Base-by-base conservation (phyloP, 2,888 invertebrate genomes). In the Theodoxus fluviatilis region DNA sequence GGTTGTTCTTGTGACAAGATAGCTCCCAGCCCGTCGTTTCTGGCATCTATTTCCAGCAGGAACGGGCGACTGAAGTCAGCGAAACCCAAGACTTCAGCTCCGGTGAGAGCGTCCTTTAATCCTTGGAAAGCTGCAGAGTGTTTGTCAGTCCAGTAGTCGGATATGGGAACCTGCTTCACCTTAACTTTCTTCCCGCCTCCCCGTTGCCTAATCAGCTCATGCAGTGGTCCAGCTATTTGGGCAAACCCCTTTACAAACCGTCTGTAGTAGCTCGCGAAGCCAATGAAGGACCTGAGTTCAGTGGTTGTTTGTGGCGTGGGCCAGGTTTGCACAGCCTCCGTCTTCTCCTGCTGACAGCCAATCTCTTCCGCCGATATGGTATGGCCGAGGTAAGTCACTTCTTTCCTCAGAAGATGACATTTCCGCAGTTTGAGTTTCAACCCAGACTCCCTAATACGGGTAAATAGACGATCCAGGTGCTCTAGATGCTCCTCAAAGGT, bases 311-410 rank as follows among this genome's bases (percentile, higher is more conserved):
- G 43, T n/a, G 72, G 69, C 22, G 18, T 67, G 15, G 38, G 40
- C 67, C 69, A 72, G 3, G 66, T 40, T 22, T 2, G 28, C 1
- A 72, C 67, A 18, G 67, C n/a, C n/a, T n/a, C n/a, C n/a, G n/a
- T n/a, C n/a, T n/a, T n/a, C n/a, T n/a, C 69, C 38, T 31, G 25
- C n/a, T 70, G 66, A n/a, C 69, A 47, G 12, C 18, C 7, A 15
- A 72, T 37, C 25, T 69, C 69, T 9, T 28, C 37, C 22, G 49
- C 49, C 3, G 67, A 72, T 22, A 74, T 63, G 18, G 70, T 37
- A 55, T 75, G 74, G 9, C 71, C 75, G 1, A 75, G 67, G 55
- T 69, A 73, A 22, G 63, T 35, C 7, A 74, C n/a, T n/a, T n/a
- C n/a, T n/a, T n/a, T n/a, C n/a, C n/a, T n/a, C n/a, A n/a, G n/a